Conservation (phyloP, 1,140 invertebrate species). For the Andricus grossulariae region DNA sequence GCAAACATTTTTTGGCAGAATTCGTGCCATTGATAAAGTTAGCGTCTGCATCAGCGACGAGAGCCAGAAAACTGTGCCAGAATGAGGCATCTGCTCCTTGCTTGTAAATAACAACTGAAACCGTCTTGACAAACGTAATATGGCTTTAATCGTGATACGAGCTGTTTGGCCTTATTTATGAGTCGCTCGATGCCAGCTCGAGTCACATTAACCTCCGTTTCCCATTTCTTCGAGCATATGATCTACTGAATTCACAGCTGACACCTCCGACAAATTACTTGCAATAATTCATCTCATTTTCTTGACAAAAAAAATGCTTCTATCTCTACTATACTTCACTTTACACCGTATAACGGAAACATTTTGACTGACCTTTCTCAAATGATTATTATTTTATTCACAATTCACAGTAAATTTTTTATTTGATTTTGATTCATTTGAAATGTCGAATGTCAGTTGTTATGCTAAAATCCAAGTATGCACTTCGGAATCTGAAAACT, state of each 20-base stretch:
- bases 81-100: slow-evolving; percentile 65
- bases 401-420: no score
- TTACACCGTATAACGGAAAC: no score
- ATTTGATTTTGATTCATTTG: no score
- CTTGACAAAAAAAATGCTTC: no score
- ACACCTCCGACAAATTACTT: slow-evolving; percentile 13
- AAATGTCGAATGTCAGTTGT: no score
- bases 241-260: background rate
- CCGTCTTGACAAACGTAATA: slow-evolving; percentile 67
- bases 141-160: slow-evolving; percentile 67
- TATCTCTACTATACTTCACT: no score
- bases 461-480: no score
- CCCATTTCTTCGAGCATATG: slow-evolving; percentile 17
- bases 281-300: background rate
- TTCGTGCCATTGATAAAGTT: slow-evolving; percentile 15
- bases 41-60: slow-evolving; percentile 18
- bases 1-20: slow-evolving; percentile 15
- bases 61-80: slow-evolving; percentile 67
- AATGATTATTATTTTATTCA: no score
- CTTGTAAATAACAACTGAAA: slow-evolving; percentile 61
- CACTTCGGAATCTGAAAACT: no score
- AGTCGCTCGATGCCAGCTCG: slow-evolving; percentile 58
- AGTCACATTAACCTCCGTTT: slow-evolving; percentile 40
- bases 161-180: slow-evolving; percentile 61
- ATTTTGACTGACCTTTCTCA: no score